Conservation (phyloP, 23 tunicate species). For the Styela plicata region DNA sequence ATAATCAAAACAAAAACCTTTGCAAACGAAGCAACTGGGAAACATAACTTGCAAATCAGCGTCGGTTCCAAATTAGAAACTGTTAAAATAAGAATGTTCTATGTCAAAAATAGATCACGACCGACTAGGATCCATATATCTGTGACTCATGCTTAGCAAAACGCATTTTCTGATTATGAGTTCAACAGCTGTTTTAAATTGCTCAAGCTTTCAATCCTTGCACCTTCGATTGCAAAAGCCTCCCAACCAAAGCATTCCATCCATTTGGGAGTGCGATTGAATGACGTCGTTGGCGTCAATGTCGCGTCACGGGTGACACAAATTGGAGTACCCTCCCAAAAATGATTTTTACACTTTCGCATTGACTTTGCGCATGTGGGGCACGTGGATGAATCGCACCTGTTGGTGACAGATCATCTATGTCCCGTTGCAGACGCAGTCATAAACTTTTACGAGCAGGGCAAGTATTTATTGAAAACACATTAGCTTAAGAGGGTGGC, state of each 20-base stretch:
- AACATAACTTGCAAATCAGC: too few relatives aligned
- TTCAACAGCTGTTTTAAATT: background rate
- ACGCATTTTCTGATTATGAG: too few relatives aligned
- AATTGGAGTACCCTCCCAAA: background rate
- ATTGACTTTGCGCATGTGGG: background rate
- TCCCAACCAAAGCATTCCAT: background rate
- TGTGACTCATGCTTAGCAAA: too few relatives aligned
- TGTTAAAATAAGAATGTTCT: too few relatives aligned
- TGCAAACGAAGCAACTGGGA: too few relatives aligned
- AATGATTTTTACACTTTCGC: background rate
- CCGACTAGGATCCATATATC: too few relatives aligned
- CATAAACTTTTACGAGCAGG: background rate
- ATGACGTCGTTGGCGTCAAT: background rate
- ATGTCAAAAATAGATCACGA: too few relatives aligned
- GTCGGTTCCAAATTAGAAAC: too few relatives aligned
- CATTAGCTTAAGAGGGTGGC: background rate
- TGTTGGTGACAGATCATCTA: background rate
- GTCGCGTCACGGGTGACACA: constrained; percentile 1
- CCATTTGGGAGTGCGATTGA: background rate
- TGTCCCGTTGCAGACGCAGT: background rate
- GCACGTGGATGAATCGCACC: background rate
- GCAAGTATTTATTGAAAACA: background rate
- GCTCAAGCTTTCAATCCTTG: background rate
- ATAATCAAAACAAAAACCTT: too few relatives aligned
- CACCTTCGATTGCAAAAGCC: background rate